Conservation (phyloP, 2,113 vertebrate species). For the Barnardius zonarius region DNA sequence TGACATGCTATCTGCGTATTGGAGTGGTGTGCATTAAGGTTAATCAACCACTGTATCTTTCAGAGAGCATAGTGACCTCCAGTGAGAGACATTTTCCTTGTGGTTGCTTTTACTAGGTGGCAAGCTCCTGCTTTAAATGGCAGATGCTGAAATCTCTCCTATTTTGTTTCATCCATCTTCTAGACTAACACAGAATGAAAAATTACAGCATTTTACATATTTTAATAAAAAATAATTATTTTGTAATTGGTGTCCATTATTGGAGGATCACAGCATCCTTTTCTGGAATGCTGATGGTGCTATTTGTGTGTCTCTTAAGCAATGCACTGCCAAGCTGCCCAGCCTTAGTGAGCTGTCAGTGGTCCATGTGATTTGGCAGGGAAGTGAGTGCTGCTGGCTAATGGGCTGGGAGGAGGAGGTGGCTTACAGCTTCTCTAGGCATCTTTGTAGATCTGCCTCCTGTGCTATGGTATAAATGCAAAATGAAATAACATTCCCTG, state of each 20-base stretch:
- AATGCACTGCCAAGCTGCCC: not conserved
- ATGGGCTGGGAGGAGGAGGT: not conserved
- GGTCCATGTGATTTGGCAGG: not conserved
- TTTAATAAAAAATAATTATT: not conserved
- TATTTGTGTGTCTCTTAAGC: not conserved
- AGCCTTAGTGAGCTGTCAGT: not conserved
- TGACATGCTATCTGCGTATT: not conserved
- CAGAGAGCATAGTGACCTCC: slow-evolving; percentile 4
- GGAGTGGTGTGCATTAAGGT: not conserved
- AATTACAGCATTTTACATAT: not conserved
- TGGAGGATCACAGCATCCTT: not conserved
- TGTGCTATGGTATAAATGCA: not conserved
- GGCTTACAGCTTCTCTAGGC: not conserved
- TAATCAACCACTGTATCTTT: not conserved
- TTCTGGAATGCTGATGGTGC: not conserved
- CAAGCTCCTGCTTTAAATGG: not conserved
- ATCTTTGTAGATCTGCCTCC: not conserved
- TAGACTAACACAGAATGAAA: not conserved
- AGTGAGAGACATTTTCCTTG: not conserved
- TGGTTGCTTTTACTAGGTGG: not conserved
- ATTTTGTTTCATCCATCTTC: not conserved
- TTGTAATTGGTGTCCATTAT: not conserved
- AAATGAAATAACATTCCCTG: not conserved
- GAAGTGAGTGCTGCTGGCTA: not conserved
- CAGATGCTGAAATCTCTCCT: not conserved